phyloP scores from a whole-genome alignment of 2,888 invertebrate species.

The Metopia argyrocephala region DNA sequence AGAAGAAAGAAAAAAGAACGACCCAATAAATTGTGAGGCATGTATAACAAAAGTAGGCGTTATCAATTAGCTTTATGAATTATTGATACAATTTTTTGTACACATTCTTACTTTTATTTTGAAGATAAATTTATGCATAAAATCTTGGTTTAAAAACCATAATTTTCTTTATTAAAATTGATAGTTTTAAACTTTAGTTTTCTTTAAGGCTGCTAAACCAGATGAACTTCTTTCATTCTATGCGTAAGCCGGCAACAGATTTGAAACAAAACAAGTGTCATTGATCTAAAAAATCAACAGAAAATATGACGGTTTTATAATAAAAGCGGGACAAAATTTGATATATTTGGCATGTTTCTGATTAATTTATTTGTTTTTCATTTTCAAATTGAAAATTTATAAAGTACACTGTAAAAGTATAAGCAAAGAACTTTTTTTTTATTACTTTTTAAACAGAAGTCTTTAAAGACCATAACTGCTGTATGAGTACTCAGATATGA shows the following conservation, averaged over 20 bases:
- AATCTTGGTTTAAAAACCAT: conserved; percentile 50
- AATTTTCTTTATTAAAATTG: conserved; percentile 62
- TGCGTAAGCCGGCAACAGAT: conserved; percentile 1
- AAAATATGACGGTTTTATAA: background rate
- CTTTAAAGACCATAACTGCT: too few species aligned
- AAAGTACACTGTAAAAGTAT: background rate
- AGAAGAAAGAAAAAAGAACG: conserved; percentile 11
- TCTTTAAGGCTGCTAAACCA: conserved; percentile 39
- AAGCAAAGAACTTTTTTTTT: too few species aligned
- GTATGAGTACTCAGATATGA: too few species aligned
- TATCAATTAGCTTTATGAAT: conserved; percentile 78
- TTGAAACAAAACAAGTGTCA: conserved; percentile 44
- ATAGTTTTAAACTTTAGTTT: conserved; percentile 47
- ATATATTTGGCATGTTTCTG: background rate
- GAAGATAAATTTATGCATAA: conserved; percentile 54
- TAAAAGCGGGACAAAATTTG: background rate
- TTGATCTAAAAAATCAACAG: conserved; percentile 55
- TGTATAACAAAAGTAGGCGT: conserved; percentile 71
- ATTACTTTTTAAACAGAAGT: too few species aligned
- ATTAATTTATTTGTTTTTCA: background rate
- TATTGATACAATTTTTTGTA: conserved; percentile 69
- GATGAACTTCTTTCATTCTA: conserved; percentile 44
- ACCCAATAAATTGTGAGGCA: background rate
- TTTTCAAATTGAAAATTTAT: background rate
- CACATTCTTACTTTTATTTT: background rate